These are phyloP conservation scores for Oreochromis aureus DNA, from an alignment of 2,113 vertebrate species.

Conservation along the genomic window DNA sequence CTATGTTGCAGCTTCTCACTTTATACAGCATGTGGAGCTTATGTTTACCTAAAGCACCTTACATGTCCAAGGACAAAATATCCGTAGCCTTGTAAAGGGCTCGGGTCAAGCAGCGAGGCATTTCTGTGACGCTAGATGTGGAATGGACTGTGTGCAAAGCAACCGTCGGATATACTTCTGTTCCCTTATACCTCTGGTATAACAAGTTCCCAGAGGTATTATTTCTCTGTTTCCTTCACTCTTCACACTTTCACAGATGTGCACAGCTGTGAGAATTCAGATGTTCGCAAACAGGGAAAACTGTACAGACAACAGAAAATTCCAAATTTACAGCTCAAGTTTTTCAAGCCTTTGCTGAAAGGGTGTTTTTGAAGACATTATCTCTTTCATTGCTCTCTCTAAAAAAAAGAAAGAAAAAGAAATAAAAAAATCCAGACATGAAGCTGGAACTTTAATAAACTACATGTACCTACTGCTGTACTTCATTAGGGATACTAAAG, in stretches of 20 bases:
- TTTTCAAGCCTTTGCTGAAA: not conserved
- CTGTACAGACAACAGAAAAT: not conserved
- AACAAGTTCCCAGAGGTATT: conserved; percentile 25
- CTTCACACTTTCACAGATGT: conserved; percentile 10
- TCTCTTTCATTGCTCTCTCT: not conserved
- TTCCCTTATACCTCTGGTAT: not conserved
- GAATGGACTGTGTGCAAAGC: conserved; percentile 15
- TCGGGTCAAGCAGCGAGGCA: not conserved
- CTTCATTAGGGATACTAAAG: not conserved
- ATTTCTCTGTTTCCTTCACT: conserved; percentile 15
- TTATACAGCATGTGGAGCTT: not conserved
- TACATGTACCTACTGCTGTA: not conserved
- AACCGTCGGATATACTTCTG: not conserved
- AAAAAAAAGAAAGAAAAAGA: not conserved
- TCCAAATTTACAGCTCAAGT: not conserved
- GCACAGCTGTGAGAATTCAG: not conserved
- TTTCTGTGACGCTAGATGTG: conserved; percentile 14
- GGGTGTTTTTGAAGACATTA: not conserved
- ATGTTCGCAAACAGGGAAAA: not conserved
- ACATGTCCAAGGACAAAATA: not conserved
- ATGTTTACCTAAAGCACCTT: not conserved
- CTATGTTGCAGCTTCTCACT: not conserved
- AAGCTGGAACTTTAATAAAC: not conserved
- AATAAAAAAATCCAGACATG: not conserved
- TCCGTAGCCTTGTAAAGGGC: not conserved